Evolutionary conservation across 2,888 invertebrate species (phyloP).

Genomic region (Cataglyphis livida): DNA sequence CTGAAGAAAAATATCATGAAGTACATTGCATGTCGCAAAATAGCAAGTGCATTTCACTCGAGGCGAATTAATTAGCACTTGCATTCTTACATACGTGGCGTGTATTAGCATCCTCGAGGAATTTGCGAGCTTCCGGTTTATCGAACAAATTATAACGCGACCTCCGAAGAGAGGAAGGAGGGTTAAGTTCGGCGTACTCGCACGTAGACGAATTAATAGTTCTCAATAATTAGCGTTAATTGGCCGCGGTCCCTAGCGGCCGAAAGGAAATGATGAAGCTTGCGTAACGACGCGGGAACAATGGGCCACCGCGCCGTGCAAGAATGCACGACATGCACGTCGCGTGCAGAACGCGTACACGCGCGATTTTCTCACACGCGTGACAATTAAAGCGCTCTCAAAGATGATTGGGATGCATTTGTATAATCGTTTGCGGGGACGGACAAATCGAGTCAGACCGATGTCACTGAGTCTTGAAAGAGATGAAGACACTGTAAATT

Average conservation of each 20-base stretch:
- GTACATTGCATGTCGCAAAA: background rate
- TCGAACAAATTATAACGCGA: constrained; percentile 15
- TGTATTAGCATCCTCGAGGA: background rate
- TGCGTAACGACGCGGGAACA: constrained; percentile 58
- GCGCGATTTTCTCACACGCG: constrained; percentile 28
- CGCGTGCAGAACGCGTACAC: constrained; percentile 32
- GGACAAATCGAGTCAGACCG: background rate
- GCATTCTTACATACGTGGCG: constrained; percentile 4
- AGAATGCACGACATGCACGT: constrained; percentile 19
- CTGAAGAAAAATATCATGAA: background rate
- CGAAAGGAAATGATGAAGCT: constrained; percentile 54
- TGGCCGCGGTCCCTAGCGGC: constrained; percentile 19
- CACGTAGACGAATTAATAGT: constrained; percentile 46
- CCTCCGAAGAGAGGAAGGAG: background rate
- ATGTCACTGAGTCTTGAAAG: background rate
- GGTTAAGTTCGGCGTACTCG: constrained; percentile 40
- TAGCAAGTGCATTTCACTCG: background rate
- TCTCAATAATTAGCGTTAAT: constrained; percentile 57
- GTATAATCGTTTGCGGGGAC: constrained; percentile 32
- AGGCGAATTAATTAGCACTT: constrained; percentile 11
- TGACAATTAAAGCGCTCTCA: constrained; percentile 36
- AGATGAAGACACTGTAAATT: background rate
- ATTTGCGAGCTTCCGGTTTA: constrained; percentile 24
- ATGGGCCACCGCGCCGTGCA: constrained; percentile 21
- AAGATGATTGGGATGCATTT: constrained; percentile 34